Evolutionary conservation across 2,797 vertebrate species (phyloP), one percentile per base, ranked within the genome.

Genomic region (Aselliscus stoliczkanus): DNA sequence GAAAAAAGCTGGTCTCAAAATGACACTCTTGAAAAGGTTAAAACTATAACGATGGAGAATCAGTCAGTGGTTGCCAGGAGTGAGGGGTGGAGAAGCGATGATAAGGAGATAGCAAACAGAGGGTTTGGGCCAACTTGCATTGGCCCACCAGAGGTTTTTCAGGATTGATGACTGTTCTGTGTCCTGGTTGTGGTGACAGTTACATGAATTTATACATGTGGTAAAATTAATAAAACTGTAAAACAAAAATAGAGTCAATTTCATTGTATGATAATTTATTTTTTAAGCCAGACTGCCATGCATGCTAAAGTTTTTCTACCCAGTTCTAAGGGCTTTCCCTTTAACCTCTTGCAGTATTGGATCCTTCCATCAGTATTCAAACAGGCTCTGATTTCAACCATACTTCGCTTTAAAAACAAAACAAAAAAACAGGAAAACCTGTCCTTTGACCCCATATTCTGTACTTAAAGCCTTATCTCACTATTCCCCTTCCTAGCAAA

Each of bases 401-500:
- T 77, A 62, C 88, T 93, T 95, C 89, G 67, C 72, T 90, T 92
- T 14, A 50, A 70, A 90, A 58, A 54, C 64, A 39, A 54, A 77
- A 67, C 18, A 70, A 79, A 62, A 27, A 76, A 50, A 31, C 39
- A 52, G 58, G 23, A 34, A 69, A 27, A 6, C 2, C 44, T 94
- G 83, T 91, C 47, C 65, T 20, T 88, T 73, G 62, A 77, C 83
- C 54, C n/a, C 60, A 64, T n/a, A 60, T 79, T 91, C 87, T 89
- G 54, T 93, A 58, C 75, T 79, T 89, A 75, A 93, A 44, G n/a
- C 9, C 34, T 93, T 91, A 82, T 91, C 81, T 96, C 64, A 92
- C 65, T 91, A 20, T 84, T 89, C 27, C 21, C 67, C 65, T 97
- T 95, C 70, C 93, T 80, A 62, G 47, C 37, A 84, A 80, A 95